These are phyloP conservation scores for Dendrolimus punctatus DNA, from an alignment of 1,140 invertebrate genomes.

Conservation along the genomic window DNA sequence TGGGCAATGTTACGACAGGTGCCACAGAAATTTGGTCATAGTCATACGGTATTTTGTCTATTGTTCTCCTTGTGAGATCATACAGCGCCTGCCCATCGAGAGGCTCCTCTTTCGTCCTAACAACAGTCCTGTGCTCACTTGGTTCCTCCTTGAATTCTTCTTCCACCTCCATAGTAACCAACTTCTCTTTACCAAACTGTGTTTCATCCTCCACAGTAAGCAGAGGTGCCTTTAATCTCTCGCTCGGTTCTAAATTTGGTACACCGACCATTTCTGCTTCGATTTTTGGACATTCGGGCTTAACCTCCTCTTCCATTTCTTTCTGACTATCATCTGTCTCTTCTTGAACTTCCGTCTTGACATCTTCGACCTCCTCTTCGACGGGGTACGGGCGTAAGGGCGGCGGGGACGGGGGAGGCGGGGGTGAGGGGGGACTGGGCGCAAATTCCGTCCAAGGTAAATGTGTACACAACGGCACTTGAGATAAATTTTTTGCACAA, in stretches of 20 bases:
- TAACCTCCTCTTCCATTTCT: constrained; percentile 2
- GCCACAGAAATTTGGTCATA: constrained; percentile 27
- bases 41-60: constrained; percentile 18
- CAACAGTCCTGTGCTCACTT: constrained; percentile 42
- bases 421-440: constrained; percentile 35
- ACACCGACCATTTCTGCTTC: constrained; percentile 26
- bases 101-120: constrained; percentile 48
- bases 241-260: constrained; percentile 32
- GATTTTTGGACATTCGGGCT: constrained; percentile 8
- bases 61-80: constrained; percentile 11
- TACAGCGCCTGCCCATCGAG: constrained; percentile 18
- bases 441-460: constrained; percentile 47
- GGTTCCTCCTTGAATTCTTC: constrained; percentile 27
- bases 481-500: constrained; percentile 56
- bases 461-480: constrained; percentile 38
- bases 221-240: constrained; percentile 40
- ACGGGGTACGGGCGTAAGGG: constrained; percentile 36
- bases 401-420: constrained; percentile 36
- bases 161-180: constrained; percentile 14
- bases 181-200: constrained; percentile 15
- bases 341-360: constrained; percentile 6
- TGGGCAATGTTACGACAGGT: constrained; percentile 28
- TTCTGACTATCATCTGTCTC: too few relatives aligned
- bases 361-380: constrained; percentile 12
- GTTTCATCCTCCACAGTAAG: constrained; percentile 22